Evolutionary conservation across 2,888 invertebrate genomes (phyloP).

Genomic region (Volucella bombylans): DNA sequence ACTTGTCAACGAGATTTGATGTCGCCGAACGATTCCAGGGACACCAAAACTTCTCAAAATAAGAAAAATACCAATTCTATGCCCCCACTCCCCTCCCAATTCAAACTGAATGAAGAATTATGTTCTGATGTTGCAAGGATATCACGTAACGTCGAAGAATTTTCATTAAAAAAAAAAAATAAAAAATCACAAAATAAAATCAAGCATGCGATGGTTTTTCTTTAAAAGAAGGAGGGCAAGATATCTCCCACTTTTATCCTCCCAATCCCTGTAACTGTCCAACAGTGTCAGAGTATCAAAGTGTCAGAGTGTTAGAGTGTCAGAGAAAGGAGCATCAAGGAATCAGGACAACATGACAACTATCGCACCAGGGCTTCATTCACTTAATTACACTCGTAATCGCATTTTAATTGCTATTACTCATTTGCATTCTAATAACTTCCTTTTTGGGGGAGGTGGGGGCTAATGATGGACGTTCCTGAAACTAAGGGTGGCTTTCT

Average conservation of each 20-base stretch:
- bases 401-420: constrained; percentile 70
- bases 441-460: constrained; percentile 57
- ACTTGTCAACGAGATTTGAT: constrained; percentile 38
- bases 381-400: constrained; percentile 71
- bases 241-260: not conserved
- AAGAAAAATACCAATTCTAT: not conserved
- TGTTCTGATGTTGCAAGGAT: not conserved
- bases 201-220: constrained; percentile 8
- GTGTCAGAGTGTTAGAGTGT: not conserved
- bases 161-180: not conserved
- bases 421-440: constrained; percentile 70
- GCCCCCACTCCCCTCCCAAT: not conserved
- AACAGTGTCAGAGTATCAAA: not conserved
- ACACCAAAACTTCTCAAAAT: not conserved
- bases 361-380: constrained; percentile 41
- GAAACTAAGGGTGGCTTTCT: not conserved
- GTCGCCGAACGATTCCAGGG: not conserved
- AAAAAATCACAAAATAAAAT: not conserved
- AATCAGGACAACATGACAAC: constrained; percentile 55
- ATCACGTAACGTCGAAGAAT: constrained; percentile 10
- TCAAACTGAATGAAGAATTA: not conserved
- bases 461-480: constrained; percentile 24
- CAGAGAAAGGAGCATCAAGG: not conserved
- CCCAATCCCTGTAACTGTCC: not conserved
- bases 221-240: not conserved